These are phyloP conservation scores for Leucoraja erinaceus DNA, from an alignment of 2,113 vertebrate genomes.

Conservation along the genomic window DNA sequence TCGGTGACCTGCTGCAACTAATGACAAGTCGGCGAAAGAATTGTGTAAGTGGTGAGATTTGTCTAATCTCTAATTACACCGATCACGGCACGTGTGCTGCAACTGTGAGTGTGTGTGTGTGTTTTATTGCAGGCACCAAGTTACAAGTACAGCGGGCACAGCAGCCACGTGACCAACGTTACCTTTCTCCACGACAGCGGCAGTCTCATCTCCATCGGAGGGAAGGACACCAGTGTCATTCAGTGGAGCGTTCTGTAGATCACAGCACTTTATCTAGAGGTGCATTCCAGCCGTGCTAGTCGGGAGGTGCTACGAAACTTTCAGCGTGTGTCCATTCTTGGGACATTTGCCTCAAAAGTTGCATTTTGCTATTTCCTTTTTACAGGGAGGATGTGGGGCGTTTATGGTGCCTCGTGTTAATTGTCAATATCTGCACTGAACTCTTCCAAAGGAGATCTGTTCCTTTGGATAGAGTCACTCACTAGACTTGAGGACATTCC, in stretches of 20 bases:
- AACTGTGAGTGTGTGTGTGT: neutral
- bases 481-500: neutral
- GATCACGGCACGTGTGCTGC: neutral
- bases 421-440: neutral
- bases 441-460: neutral
- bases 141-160: constrained; percentile 76
- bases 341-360: neutral
- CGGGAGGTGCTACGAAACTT: neutral
- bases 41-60: no score
- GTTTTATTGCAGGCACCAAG: constrained; percentile 61
- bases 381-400: neutral
- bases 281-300: neutral
- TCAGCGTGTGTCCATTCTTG: neutral
- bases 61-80: no score
- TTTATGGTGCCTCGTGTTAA: no score
- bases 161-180: constrained; percentile 89
- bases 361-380: neutral
- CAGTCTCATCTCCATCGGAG: constrained; percentile 71
- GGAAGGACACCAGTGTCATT: constrained; percentile 79
- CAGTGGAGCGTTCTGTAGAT: constrained; percentile 74
- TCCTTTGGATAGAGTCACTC: no score
- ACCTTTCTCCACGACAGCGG: constrained; percentile 78
- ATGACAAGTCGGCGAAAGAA: no score
- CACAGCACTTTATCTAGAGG: constrained; percentile 39
- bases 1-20: no score